Evolutionary conservation across 2,888 invertebrate genomes (phyloP), one percentile per base, ranked within the genome.

Genomic region (Anthrax anthrax): DNA sequence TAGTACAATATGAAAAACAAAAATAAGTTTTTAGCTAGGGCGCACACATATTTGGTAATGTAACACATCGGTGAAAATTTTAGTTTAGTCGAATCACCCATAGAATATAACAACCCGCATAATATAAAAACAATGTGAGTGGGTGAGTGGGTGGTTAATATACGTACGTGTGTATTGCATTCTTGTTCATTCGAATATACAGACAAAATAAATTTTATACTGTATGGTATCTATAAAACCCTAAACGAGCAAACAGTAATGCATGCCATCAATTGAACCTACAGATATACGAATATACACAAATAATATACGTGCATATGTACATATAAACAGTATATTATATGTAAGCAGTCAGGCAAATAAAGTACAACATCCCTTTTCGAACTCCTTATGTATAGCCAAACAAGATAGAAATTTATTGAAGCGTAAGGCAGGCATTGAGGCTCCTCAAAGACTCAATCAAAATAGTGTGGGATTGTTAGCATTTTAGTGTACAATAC

Each of bases 361-460:
- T 8, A 23, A 23, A 23, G 8, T 23, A 23, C 23, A 32, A 32
- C 29, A 12, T 32, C 29, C 37, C 16, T 16, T 17, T 16, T 16
- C n/a, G 6, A n/a, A 37, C 37, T 37, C 3, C 6, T 16, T 16
- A 16, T 12, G 10, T 18, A 39, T 41, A 37, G 36, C 39, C 47
- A 44, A 47, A 47, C 41, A 45, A 48, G 48, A 48, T 34, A 45
- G 42, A 41, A 48, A 48, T 48, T 48, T 48, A 48, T 48, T 48
- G 48, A 48, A 48, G 48, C 48, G 42, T 48, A 48, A 48, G 44
- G 42, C 46, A 36, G 36, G 36, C 36, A 36, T 32, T 17, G 19
- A 18, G 39, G 38, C 39, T 17, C 40, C 18, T 18, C 39, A 19
- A 18, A n/a, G 18, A 12, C 34, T 19, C 23, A n/a, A 16, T 36